Base-by-base conservation (phyloP, 2,113 vertebrate species). In the Acinonyx jubatus region DNA sequence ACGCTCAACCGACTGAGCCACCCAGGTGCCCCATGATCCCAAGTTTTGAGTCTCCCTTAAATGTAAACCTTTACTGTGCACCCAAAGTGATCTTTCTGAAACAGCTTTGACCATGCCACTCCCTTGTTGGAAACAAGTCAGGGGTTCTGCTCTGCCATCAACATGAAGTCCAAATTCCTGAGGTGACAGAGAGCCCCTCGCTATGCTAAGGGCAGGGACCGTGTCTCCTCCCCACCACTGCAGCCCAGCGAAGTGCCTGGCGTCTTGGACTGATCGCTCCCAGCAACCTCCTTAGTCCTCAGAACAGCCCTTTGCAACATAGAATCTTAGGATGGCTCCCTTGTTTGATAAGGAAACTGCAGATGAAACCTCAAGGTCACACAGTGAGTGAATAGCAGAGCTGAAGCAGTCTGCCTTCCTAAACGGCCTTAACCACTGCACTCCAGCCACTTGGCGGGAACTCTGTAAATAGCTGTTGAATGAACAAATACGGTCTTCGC, bases 41-140 rank as follows among this genome's bases (percentile, higher is more conserved):
- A 88, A 14, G 48, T 65, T 91, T 83, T 89, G 50, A 65, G 38
- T 33, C 52, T 95, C 48, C 45, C 14, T 83, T 94, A 89, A n/a
- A 50, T 81, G 18, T 86, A 89, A 69, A 80, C 61, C 6, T 89
- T 61, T 81, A 19, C 41, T 48, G 8, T 82, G n/a, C 45, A 94
- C 33, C 57, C 31, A 48, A 33, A 76, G 31, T 63, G 31, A 65
- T 81, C 76, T 97, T 91, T 69, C 41, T 91, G n/a, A 93, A 87
- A 61, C 29, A 69, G 23, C 80, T 91, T 66, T 85, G 69, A 55
- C 50, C 57, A 57, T 38, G 23, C n/a, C 33, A 0, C 6, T 81
- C 15, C 50, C 5, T 25, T 83, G 1, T 80, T 94, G 1, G 15
- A 9, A 96, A 29, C 38, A 80, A 88, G 71, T 76, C 41, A 74